Evolutionary conservation across 2,797 vertebrate genomes (phyloP).

Genomic region (Cynodonichthys magdalenae): DNA sequence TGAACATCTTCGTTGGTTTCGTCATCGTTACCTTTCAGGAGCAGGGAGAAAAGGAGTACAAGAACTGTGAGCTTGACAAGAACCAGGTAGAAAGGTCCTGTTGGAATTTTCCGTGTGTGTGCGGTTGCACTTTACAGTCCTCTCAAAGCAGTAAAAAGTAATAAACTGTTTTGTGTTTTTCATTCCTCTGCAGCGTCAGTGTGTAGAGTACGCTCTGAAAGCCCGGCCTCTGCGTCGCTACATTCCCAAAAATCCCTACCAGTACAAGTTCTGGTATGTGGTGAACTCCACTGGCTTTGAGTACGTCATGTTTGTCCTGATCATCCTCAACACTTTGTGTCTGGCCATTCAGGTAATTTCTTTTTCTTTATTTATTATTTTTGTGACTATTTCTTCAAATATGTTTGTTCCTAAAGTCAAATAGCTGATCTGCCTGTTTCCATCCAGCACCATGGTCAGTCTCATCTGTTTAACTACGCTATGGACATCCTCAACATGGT

Average conservation of each 20-base stretch:
- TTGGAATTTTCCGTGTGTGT: background rate
- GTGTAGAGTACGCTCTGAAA: slow-evolving; percentile 97
- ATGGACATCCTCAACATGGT: slow-evolving; percentile 99
- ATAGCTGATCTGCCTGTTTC: slow-evolving; percentile 19
- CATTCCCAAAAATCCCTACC: slow-evolving; percentile 98
- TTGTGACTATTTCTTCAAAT: background rate
- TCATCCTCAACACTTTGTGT: slow-evolving; percentile 98
- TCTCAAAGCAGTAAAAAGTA: background rate
- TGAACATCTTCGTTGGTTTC: slow-evolving; percentile 99
- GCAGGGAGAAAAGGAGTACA: slow-evolving; percentile 98
- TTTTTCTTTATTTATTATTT: too few relatives aligned
- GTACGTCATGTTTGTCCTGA: slow-evolving; percentile 99
- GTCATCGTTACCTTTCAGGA: slow-evolving; percentile 99
- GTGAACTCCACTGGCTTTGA: slow-evolving; percentile 98
- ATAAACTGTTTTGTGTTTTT: slow-evolving; percentile 1
- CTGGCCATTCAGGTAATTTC: slow-evolving; percentile 95
- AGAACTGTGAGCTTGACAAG: slow-evolving; percentile 99
- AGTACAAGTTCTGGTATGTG: slow-evolving; percentile 99
- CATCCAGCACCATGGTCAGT: slow-evolving; percentile 94
- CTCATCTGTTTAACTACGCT: slow-evolving; percentile 92
- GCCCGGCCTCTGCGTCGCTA: slow-evolving; percentile 94
- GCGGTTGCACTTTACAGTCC: too few relatives aligned
- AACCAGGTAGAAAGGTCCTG: slow-evolving; percentile 87
- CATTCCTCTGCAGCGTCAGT: slow-evolving; percentile 86
- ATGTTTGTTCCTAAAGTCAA: background rate